Base-by-base conservation (phyloP, 2,797 vertebrate species). In the Pogonophryne albipinna region DNA sequence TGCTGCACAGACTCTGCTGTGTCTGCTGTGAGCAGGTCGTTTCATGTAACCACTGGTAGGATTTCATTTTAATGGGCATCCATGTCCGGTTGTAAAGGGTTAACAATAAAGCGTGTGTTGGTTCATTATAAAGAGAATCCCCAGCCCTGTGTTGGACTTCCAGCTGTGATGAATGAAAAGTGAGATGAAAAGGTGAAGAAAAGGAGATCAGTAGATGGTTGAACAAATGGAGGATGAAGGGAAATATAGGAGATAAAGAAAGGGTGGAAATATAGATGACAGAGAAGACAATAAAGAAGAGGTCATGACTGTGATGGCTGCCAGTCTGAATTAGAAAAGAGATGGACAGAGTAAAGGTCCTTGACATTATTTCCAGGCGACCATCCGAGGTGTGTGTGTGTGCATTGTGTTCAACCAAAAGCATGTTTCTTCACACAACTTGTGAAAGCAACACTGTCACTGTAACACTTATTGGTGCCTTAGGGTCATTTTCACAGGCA, bases 61-160 rank as follows among this genome's bases (percentile, higher is more conserved):
- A 59, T 76, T 80, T 68, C 14, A 70, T 63, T 81, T 76, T 80
- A 83, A 88, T 73, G 51, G 62, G 50, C n/a, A 8, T 62, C 44
- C 60, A 50, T 57, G 55, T 84, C 62, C 15, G 56, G 68, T 19
- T 53, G 17, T 51, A 34, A 50, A 80, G 59, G 71, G 44, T 75
- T 52, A 74, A 80, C 57, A 50, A 31, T 60, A 47, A 60, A 78
- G 51, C 14, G 15, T 50, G 44, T 56, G 51, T 42, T 71, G 56
- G 44, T 11, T 68, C n/a, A 52, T 59, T 58, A 31, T 8, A 15
- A 23, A 41, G 27, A 73, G 31, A 20, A 53, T 46, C 9, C 27
- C 15, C 8, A 53, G 55, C 38, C 34, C 3, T 60, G 2, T 3
- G 34, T 34, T 72, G 70, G 42, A 76, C 67, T 42, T 67, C 20